Base-by-base conservation (phyloP, 2,797 vertebrate species). In the Synaphobranchus kaupii region DNA sequence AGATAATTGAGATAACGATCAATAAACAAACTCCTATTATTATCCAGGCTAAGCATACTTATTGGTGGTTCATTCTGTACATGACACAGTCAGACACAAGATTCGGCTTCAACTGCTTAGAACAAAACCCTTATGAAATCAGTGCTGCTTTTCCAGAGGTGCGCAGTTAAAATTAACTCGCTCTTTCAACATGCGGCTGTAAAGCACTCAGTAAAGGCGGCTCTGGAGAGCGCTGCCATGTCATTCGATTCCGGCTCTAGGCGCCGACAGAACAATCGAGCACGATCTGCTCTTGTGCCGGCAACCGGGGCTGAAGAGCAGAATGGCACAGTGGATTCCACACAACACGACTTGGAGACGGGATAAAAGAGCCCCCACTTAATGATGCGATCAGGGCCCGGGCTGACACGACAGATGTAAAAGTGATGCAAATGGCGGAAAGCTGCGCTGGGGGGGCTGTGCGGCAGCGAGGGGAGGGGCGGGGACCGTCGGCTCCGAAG, bases 401-500 rank as follows among this genome's bases (percentile, higher is more conserved):
- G 81, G 90, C 88, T 92, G 92, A 93, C 90, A 88, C 82, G 1
- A 31, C 88, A 87, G 87, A 87, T 60, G 39, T 28, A 88, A 48
- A 88, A 90, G 63, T 91, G 93, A 94, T 91, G 91, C 89, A 94
- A 93, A 95, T 92, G 86, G 88, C 93, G 89, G 90, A 86, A 87
- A 94, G 92, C 92, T 88, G 89, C 82, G 92, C 88, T 91, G 50
- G 10, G n/a, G 89, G 88, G 92, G 89, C 86, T 1, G 15, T 81
- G 10, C 9, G 48, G 89, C 88, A 5, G 48, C 25, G 73, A 84
- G 71, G 76, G 80, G 60, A 28, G 71, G 50, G n/a, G 15, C 52
- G 44, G 54, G 34, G 83, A 44, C 44, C 73, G 80, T 25, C 22
- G 85, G 87, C 85, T 88, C 44, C 63, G 85, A 84, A 90, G 92